Percentiles rank a stretch among this genome's conserved stretches.
Conservation (phyloP, 2,113 vertebrate genomes). For the Brachyhypopomus occidentalis region DNA sequence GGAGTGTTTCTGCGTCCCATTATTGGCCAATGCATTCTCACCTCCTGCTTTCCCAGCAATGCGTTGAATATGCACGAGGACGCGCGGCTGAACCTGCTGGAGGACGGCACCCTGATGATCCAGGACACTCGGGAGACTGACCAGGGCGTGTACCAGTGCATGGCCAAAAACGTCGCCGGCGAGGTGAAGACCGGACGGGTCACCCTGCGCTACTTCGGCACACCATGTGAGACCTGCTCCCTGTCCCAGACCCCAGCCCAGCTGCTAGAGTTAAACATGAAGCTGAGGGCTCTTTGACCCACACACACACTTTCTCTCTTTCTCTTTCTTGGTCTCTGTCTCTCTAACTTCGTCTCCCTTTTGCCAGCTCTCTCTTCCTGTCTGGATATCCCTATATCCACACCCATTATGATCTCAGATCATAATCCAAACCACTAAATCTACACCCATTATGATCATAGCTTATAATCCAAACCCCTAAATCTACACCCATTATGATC, state of each 20-base stretch:
- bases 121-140: constrained; percentile 93
- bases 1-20: no score
- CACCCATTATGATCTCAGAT: no score
- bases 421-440: no score
- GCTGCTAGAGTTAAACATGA: background rate
- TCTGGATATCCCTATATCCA: no score
- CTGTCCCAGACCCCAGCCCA: background rate
- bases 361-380: no score
- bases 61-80: constrained; percentile 94
- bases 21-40: background rate
- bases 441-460: no score
- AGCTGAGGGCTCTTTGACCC: no score
- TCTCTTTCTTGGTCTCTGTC: background rate
- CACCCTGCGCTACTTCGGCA: constrained; percentile 91
- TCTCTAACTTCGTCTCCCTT: no score
- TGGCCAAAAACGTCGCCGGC: constrained; percentile 96
- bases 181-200: constrained; percentile 96
- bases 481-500: no score
- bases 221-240: constrained; percentile 79
- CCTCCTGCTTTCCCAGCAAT: constrained; percentile 70
- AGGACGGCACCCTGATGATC: constrained; percentile 96
- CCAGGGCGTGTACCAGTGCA: constrained; percentile 96
- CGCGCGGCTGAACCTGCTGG: constrained; percentile 90
- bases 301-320: no score
- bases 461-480: no score